Percentiles rank a stretch among this genome's conserved stretches.
phyloP scores from a whole-genome alignment of 2,888 invertebrate species.

The Microctonus brassicae region DNA sequence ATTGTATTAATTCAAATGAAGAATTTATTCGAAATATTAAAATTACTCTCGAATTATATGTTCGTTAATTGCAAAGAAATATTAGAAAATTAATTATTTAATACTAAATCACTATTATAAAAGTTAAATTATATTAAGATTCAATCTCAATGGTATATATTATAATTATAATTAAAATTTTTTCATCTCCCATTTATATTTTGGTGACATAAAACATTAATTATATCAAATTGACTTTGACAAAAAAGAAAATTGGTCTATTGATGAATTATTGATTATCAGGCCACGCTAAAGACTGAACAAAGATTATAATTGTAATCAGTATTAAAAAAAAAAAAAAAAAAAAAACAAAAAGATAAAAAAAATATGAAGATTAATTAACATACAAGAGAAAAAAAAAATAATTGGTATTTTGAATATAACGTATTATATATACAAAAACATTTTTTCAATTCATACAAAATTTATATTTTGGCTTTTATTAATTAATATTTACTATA shows the following conservation, averaged over 20 bases:
- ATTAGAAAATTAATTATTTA: no score
- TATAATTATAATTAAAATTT: background rate
- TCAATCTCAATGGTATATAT: background rate
- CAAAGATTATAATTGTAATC: conserved; percentile 29
- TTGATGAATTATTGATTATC: conserved; percentile 44
- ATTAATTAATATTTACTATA: conserved; percentile 35
- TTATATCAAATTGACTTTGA: background rate
- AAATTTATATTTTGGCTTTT: conserved; percentile 45
- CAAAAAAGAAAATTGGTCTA: conserved; percentile 24
- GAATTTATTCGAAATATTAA: background rate
- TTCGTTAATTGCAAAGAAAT: no score
- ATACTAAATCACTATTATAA: no score
- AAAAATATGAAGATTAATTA: conserved; percentile 10
- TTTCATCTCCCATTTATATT: background rate
- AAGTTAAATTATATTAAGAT: no score
- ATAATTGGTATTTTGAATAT: conserved; percentile 61
- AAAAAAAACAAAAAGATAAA: conserved; percentile 13
- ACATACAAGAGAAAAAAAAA: conserved; percentile 29
- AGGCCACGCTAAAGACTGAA: conserved; percentile 56
- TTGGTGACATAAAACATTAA: background rate
- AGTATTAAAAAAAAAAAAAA: conserved; percentile 36
- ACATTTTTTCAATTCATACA: conserved; percentile 43
- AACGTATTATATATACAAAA: conserved; percentile 47
- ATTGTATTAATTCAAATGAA: background rate
- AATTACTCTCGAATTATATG: background rate